Conservation (phyloP, 1,140 invertebrate species). For the Riptortus pedestris region DNA sequence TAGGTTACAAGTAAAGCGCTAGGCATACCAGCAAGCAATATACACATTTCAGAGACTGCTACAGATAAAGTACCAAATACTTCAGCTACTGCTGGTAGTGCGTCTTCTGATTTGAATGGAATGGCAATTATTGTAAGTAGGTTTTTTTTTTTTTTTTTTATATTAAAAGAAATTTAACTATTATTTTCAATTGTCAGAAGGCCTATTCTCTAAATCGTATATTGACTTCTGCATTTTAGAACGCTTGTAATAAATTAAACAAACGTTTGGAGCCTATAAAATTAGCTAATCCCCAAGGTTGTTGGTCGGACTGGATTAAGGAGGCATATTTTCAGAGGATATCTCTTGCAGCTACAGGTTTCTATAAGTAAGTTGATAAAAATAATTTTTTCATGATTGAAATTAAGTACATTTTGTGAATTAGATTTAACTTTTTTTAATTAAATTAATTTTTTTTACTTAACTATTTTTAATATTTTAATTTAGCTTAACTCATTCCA, state of each 20-base stretch:
- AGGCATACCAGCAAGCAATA: constrained; percentile 59
- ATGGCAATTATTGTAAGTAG: constrained; percentile 75
- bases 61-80: constrained; percentile 94
- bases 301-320: constrained; percentile 77
- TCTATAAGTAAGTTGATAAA: constrained; percentile 52
- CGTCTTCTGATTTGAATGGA: constrained; percentile 85
- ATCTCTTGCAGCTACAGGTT: constrained; percentile 75
- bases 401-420: neutral
- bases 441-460: neutral
- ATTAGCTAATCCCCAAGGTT: constrained; percentile 59
- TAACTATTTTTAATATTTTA: too few relatives aligned
- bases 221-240: constrained; percentile 38
- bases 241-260: constrained; percentile 70
- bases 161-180: neutral
- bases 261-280: constrained; percentile 67
- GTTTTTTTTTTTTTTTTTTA: neutral
- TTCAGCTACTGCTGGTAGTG: constrained; percentile 82
- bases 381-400: neutral
- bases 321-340: constrained; percentile 71
- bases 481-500: too few relatives aligned
- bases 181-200: too few relatives aligned
- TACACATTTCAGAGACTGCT: constrained; percentile 78
- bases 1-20: constrained; percentile 61
- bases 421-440: neutral
- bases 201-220: too few relatives aligned